Evolutionary conservation across 2,888 invertebrate species (phyloP), one percentile per base, ranked within the genome.

Genomic region (Oscheius sp.): DNA sequence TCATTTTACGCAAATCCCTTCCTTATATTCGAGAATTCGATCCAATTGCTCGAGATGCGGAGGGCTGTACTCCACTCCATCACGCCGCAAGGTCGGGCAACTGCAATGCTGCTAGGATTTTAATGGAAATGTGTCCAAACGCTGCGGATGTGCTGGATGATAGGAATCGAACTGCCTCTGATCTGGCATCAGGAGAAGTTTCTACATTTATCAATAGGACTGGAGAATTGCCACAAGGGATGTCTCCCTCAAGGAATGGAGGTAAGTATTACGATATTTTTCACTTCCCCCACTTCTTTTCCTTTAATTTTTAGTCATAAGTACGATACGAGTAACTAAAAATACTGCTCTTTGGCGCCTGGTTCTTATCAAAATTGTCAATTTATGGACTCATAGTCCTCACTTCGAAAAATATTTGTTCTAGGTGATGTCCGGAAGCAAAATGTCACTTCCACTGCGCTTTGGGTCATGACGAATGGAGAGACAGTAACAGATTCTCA

Each of bases 21-120:
- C 91, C 93, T 61, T 89, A 95, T 72, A 94, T 94, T 87, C 92
- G 92, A 31, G 96, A 96, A 90, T 92, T 96, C 46, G 94, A 96
- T 89, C 92, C 95, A 70, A 90, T 94, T 67, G 92, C 93, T 78
- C 92, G 93, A 84, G 96, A 96, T 88, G 91, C 92, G 74, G 92
- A 93, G 83, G 94, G 95, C 68, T 92, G 91, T 83, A 96, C 96
- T 4, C 95, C 96, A 65, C 89, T 97, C 89, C 79, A 79, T 39
- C 33, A 57, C 0, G 79, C 79, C 0, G 72, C 65, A 12, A 52
- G 63, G 15, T 12, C 55, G 12, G 50, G 53, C 0, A 37, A 71
- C 2, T 10, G 61, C 0, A 33, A 61, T 0, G 63, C 65, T 0
- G 74, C 69, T 3, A 67, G 64, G 31, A 50, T 27, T 25, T 17